Base-by-base conservation (phyloP, 2,888 invertebrate genomes). In the Lycia hirtaria region DNA sequence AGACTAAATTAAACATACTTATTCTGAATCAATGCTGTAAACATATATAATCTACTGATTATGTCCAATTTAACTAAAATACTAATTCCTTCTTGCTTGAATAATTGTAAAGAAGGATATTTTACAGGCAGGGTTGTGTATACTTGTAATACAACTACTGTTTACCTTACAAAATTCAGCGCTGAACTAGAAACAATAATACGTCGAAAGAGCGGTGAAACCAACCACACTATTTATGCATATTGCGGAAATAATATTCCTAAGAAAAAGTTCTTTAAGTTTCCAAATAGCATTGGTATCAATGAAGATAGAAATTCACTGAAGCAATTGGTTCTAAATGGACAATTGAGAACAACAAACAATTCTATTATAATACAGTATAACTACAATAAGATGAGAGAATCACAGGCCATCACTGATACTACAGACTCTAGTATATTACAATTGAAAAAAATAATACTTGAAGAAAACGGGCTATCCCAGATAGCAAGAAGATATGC, bases 301-400 rank as follows among this genome's bases (percentile, higher is more conserved):
- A 64, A 75, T 28, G 58, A 68, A 44, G 64, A 63, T 38, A 45
- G 58, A 35, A 64, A 71, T 12, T 52, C 65, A 65, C 65, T 88
- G 20, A 74, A 69, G 12, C 69, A 73, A 44, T 62, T 89, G 47
- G 22, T 74, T 41, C 40, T 89, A 45, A 68, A 81, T 65, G 78
- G 80, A 15, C 54, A 65, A 49, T 60, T 75, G 15, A 65, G 60
- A 56, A 54, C 58, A 10, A 67, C 62, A 45, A 70, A 72, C 43
- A 78, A 81, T 53, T 78, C 75, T 52, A 75, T 88, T 15, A 64
- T 88, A 28, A 77, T 89, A 67, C 68, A 82, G 4, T 92, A 88
- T 75, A 85, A 91, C 58, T 80, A 82, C 62, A 55, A 81, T 33
- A 83, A 73, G 67, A 68, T 91, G 2, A 74, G 74, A 62, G 75